Evolutionary conservation across 2,888 invertebrate genomes (phyloP).

Genomic region (Nephrotoma guestfalica): DNA sequence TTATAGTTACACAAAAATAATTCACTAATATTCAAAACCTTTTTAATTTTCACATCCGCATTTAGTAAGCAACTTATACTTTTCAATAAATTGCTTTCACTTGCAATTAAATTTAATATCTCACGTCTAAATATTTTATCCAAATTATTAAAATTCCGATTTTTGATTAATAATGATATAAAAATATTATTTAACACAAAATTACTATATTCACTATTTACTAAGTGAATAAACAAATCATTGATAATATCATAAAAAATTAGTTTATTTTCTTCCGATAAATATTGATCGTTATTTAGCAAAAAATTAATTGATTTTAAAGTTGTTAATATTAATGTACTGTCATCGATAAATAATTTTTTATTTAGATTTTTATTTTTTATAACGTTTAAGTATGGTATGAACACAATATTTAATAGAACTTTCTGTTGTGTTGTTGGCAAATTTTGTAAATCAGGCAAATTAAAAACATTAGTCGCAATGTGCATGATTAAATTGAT

Average conservation of each 20-base stretch:
- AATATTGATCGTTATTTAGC: not conserved
- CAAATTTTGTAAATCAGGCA: not conserved
- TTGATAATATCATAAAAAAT: not conserved
- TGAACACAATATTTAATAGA: not conserved
- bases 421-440: not conserved
- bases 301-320: not conserved
- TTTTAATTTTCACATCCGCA: not conserved
- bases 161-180: not conserved
- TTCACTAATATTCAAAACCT: not conserved
- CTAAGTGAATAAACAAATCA: not conserved
- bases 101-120: not conserved
- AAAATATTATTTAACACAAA: not conserved
- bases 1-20: slow-evolving; percentile 4
- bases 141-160: not conserved
- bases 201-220: not conserved
- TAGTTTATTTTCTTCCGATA: not conserved
- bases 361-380: not conserved
- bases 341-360: not conserved
- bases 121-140: not conserved
- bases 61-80: slow-evolving; percentile 2
- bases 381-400: not conserved
- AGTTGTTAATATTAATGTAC: not conserved
- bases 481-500: not conserved
- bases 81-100: slow-evolving; percentile 4
- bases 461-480: not conserved